Evolutionary conservation across 2,113 vertebrate species (phyloP), one percentile per base, ranked within the genome.

Genomic region (Amazona vittata): DNA sequence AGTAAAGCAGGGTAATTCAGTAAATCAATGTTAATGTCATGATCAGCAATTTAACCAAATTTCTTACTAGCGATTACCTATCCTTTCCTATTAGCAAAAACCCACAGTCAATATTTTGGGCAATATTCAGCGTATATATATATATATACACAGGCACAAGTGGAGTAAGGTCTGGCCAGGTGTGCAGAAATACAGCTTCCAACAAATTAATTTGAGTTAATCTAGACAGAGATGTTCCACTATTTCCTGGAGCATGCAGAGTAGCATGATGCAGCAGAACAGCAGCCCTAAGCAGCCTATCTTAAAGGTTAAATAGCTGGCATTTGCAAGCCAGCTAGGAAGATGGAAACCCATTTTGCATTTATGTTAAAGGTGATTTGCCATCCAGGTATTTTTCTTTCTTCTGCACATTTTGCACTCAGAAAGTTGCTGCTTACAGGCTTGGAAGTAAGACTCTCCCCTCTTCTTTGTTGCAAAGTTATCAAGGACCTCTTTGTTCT

Each of bases 401-500:
- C 21, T 49, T 83, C 47, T 77, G 49, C 52, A 10, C 35, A 86
- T 52, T 67, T 79, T 67, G 33, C 35, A 26, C 11, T 70, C 17
- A 57, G 14, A 78, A 79, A 83, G 68, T 14, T 59, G 16, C 53
- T 80, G 46, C 41, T 80, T 67, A 31, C 28, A 59, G 55, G 33
- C 29, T 74, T 86, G 31, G 39, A 86, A 86, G 68, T 41, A 78
- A 81, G 43, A 76, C 9, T 71, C 10, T 87, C 83, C 64, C 26
- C 15, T 86, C 44, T 70, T 64, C 44, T 69, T 80, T 89, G 53
- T n/a, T 88, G 49, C 46, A 69, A 73, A 87, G 57, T 62, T 94
- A 93, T 68, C 93, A 89, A 92, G 90, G 64, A 60, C 24, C 39
- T 75, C 88, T 96, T 94, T 96, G 64, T 89, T 96, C 88, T 71